Evolutionary conservation across 2,797 vertebrate species (phyloP), one percentile per base, ranked within the genome.

Genomic region (Acipenser transmontanus): DNA sequence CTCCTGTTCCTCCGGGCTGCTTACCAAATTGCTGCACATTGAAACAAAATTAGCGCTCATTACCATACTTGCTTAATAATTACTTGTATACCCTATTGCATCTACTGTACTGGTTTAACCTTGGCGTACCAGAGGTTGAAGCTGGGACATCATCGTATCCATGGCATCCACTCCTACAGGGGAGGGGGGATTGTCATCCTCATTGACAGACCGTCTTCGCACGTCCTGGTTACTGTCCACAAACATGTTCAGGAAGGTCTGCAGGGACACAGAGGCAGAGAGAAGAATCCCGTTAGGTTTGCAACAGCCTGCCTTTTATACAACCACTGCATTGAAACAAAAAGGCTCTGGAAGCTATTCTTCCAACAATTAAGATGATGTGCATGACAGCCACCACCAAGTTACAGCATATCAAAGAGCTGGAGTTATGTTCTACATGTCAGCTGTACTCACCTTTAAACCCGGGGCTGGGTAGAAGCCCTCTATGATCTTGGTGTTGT

Each of bases 161-260:
- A 96, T 96, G 86, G 94, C 84, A 65, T 99, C 96, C 1, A 89
- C 93, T 48, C 94, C 95, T 50, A 97, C 93, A 10, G 97, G 97
- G 66, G 97, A 99, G 20, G 97, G 97, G 0, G 97, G 97, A 78
- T 99, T 99, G 81, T 99, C 97, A 0, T 99, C 97, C 71, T 99
- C 97, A 54, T 95, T 99, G 74, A 99, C 92, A 0, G 97, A 99
- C 49, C 97, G 92, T 47, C 97, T 88, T 68, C 96, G 92, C 69
- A 95, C 95, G 65, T 99, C 97, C 83, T 99, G 96, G 85, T 95
- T 99, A 82, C 95, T 95, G 84, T 99, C 97, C 66, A 99, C 97
- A 83, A 98, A 99, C 96, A 98, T 99, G 85, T 96, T 99, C 75
- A 99, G 88, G 85, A 99, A 99, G 0, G 97, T 97, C 97, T 99